These are phyloP conservation scores for Lacanobia wlatinum DNA, from an alignment of 2,888 invertebrate species.

Conservation along the genomic window DNA sequence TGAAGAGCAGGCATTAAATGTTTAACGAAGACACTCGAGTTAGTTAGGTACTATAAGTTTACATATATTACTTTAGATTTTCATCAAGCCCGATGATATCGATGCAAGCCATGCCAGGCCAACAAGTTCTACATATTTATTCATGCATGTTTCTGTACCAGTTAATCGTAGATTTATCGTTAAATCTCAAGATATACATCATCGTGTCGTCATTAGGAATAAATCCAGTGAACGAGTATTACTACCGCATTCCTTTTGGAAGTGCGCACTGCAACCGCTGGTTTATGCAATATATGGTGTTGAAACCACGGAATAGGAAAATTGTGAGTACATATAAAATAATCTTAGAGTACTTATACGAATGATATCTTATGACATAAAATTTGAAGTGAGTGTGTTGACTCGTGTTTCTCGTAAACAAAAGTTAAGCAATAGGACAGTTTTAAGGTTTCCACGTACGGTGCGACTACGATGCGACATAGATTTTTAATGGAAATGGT, in stretches of 20 bases:
- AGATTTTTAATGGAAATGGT: not conserved
- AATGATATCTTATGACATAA: constrained; percentile 28
- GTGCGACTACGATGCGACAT: too few relatives aligned
- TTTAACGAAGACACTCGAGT: too few relatives aligned
- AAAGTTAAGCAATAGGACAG: not conserved
- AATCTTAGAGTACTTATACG: constrained; percentile 19
- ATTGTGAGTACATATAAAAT: constrained; percentile 31
- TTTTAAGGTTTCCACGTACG: not conserved
- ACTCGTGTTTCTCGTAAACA: not conserved
- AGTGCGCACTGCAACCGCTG: constrained; percentile 48
- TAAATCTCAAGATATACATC: constrained; percentile 69
- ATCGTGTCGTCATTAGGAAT: constrained; percentile 69
- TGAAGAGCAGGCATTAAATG: too few relatives aligned
- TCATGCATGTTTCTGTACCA: constrained; percentile 51
- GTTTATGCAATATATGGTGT: constrained; percentile 61
- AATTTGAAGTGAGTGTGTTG: not conserved
- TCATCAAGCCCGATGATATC: constrained; percentile 15
- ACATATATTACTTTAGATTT: too few relatives aligned
- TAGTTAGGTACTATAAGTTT: too few relatives aligned
- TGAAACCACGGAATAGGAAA: constrained; percentile 53
- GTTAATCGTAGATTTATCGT: constrained; percentile 67
- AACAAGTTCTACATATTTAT: constrained; percentile 56
- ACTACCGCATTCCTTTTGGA: constrained; percentile 71
- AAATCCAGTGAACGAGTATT: constrained; percentile 53
- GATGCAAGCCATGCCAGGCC: constrained; percentile 15